Base-by-base conservation (phyloP, 2,888 invertebrate species). In the Caenorhabditis becei region DNA sequence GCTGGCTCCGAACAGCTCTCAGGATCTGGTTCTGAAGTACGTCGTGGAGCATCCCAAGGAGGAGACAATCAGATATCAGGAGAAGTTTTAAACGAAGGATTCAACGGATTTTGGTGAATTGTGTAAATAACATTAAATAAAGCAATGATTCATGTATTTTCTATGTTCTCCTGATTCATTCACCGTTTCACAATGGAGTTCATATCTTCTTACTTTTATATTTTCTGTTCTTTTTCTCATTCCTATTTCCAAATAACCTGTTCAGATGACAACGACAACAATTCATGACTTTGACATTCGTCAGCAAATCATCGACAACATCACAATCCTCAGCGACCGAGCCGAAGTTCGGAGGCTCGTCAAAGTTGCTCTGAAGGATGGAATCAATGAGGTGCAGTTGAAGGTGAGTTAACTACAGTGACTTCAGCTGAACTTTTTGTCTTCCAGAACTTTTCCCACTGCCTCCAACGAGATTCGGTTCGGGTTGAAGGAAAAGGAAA, bases 301-400 rank as follows among this genome's bases (percentile, higher is more conserved):
- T 14, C 62, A 75, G 11, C 71, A 65, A 23, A 51, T 66, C 37
- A 83, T 85, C 56, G 65, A 62, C 44, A 63, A 70, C 44, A 77
- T 83, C 23, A 84, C 86, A n/a, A 87, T 89, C 26, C 88, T 85
- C 82, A 83, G 70, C 28, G 89, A 89, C 78, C 82, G 89, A 1
- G 89, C 89, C 1, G 89, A 89, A 54, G 66, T 89, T 3, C 84
- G 84, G 54, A 71, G 89, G 11, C 51, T 63, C 10, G 67, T 88
- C 53, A 51, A 62, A 16, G 67, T 83, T 10, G 24, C 66, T 0
- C 49, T 88, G 47, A 72, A 83, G 47, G 62, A 79, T 10, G 88
- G 88, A 63, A 35, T 82, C 32, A 88, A 86, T 62, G 85, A 87
- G 37, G 72, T 89, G 18, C 72, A 77, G 35, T 67, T 88, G 54